Evolutionary conservation across 2,888 invertebrate genomes (phyloP).

Genomic region (Chrysopilus asiliformis): DNA sequence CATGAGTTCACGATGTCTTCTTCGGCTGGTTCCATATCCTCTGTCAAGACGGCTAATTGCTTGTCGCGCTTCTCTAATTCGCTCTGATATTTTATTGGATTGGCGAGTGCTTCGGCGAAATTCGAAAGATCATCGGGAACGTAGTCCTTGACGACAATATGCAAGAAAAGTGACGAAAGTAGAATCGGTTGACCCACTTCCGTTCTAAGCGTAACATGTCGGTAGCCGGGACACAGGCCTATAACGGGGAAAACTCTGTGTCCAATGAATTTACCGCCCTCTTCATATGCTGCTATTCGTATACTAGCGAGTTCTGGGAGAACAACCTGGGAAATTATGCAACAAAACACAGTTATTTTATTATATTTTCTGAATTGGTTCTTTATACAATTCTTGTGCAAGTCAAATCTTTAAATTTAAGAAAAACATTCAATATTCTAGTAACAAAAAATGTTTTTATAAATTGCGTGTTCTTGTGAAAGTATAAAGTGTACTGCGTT

Average conservation of each 20-base stretch:
- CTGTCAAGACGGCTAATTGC: slow-evolving; percentile 78
- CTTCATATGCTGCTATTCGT: slow-evolving; percentile 87
- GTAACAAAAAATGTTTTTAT: no score
- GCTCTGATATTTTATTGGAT: slow-evolving; percentile 94
- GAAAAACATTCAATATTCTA: no score
- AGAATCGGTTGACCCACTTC: slow-evolving; percentile 83
- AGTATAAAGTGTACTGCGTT: no score
- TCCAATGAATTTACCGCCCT: slow-evolving; percentile 79
- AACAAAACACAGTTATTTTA: no score
- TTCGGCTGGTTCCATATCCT: no score
- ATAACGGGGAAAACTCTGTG: slow-evolving; percentile 86
- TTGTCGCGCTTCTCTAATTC: slow-evolving; percentile 83
- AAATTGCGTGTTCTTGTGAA: no score
- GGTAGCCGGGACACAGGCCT: slow-evolving; percentile 83
- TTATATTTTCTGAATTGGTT: no score
- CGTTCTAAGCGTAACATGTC: slow-evolving; percentile 81
- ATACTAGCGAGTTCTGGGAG: slow-evolving; percentile 91
- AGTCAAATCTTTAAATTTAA: no score
- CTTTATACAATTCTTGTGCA: no score
- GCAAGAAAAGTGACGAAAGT: slow-evolving; percentile 73
- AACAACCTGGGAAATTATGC: no score
- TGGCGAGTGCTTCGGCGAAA: slow-evolving; percentile 82
- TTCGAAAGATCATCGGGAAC: slow-evolving; percentile 85
- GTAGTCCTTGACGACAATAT: slow-evolving; percentile 86
- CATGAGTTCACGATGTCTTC: slow-evolving; percentile 38